Evolutionary conservation across 1,140 invertebrate genomes (phyloP).

Genomic region (Bactericera cockerelli): DNA sequence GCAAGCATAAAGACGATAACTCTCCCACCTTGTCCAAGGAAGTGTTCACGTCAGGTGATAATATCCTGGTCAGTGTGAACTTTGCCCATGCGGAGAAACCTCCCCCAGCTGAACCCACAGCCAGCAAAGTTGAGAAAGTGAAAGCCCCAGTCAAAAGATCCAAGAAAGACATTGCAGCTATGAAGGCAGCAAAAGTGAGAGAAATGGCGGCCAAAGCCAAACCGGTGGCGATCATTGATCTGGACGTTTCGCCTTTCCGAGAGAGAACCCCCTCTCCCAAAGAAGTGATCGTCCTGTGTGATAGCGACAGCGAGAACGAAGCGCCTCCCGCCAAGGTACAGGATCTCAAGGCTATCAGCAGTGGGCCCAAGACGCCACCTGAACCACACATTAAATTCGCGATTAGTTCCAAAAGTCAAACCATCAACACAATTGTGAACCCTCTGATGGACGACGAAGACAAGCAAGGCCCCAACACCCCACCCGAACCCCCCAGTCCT

Average conservation of each 20-base stretch:
- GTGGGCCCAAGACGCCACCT: constrained; percentile 54
- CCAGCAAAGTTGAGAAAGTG: constrained; percentile 27
- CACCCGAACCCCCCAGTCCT: constrained; percentile 33
- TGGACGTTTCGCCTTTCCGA: constrained; percentile 66
- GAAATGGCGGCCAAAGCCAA: constrained; percentile 29
- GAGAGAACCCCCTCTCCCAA: constrained; percentile 60
- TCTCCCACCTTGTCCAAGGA: constrained; percentile 60
- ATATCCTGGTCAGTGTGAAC: constrained; percentile 79
- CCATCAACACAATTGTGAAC: constrained; percentile 39
- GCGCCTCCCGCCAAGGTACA: constrained; percentile 23
- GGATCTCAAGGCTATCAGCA: constrained; percentile 22
- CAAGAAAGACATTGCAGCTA: constrained; percentile 27
- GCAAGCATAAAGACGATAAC: constrained; percentile 10
- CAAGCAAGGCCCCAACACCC: constrained; percentile 20
- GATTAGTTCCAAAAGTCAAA: constrained; percentile 40
- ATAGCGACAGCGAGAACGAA: constrained; percentile 50
- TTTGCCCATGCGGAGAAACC: constrained; percentile 35
- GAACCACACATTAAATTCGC: constrained; percentile 55
- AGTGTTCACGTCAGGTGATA: constrained; percentile 79
- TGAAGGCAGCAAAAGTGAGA: constrained; percentile 14
- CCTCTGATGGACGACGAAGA: constrained; percentile 38
- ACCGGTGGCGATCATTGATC: constrained; percentile 68
- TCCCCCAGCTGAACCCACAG: not conserved
- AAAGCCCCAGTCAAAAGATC: constrained; percentile 27
- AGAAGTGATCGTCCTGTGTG: constrained; percentile 64